Evolutionary conservation across 2,888 invertebrate genomes (phyloP), one percentile per base, ranked within the genome.

Genomic region (Athripsodes cinereus): DNA sequence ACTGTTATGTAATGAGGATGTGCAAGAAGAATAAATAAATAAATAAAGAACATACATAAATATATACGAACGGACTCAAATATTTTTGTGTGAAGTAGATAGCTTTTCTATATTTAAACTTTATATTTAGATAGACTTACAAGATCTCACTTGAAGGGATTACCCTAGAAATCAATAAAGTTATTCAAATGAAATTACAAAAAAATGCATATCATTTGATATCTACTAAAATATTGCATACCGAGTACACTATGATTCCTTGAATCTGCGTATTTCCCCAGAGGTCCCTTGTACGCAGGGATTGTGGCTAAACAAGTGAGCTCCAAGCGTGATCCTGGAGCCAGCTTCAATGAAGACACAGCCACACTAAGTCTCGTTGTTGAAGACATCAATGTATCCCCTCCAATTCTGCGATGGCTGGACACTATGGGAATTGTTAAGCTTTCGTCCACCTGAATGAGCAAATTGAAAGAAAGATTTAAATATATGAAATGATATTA

Each of bases 291-390:
- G 65, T 86, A 86, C 58, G 86, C 85, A 1, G 90, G 90, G 65
- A 90, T 90, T 52, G 90, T 89, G 40, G 90, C 83, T 61, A 87
- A 81, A 69, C 90, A 90, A 31, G 87, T 88, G 59, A 90, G 80
- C 68, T 86, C 84, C 63, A 90, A 74, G 56, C 81, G 78, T 0
- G 87, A 87, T 66, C 87, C 86, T 22, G 82, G 83, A 2, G 86
- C 86, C 26, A 84, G 82, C 65, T 86, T 84, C 46, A 88, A 75
- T 65, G 86, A 86, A 1, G 86, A 84, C 65, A 90, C 84, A 57
- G 88, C 85, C 62, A 90, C 84, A 71, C 84, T 86, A 51, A 90
- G 74, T 62, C 88, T 86, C 66, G 87, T 86, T 48, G 85, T 86
- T 52, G 84, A 81, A 8, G 79, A 76, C 2, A 79, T 73, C 18